These are phyloP conservation scores for Penaeus japonicus DNA, from an alignment of 1,140 invertebrate genomes.

Conservation along the genomic window DNA sequence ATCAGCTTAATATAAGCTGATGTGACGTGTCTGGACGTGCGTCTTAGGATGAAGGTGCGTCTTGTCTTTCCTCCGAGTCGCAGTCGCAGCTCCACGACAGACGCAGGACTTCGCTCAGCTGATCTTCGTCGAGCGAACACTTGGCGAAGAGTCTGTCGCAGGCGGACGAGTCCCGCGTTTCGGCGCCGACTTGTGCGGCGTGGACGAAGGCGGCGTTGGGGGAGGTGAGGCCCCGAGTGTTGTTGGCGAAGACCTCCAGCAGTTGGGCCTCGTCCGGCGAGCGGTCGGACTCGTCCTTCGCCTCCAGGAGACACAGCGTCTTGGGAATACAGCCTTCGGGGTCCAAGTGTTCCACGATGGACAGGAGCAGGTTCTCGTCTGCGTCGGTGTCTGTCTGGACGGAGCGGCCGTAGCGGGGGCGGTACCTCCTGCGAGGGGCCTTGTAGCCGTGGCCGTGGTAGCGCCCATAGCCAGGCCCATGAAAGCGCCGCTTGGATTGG, in stretches of 20 bases:
- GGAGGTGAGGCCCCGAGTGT: not conserved
- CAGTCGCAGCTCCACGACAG: not conserved
- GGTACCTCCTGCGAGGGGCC: not conserved
- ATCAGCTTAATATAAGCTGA: too few relatives aligned
- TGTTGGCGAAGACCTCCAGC: not conserved
- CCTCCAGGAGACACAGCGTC: not conserved
- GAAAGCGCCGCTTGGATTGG: not conserved
- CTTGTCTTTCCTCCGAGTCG: not conserved
- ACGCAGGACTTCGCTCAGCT: not conserved
- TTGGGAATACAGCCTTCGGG: not conserved
- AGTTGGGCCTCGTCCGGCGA: not conserved
- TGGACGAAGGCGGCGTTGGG: not conserved
- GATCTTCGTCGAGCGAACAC: not conserved
- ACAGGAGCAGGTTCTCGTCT: not conserved
- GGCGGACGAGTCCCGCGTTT: not conserved
- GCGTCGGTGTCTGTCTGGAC: not conserved
- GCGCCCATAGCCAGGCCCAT: not conserved
- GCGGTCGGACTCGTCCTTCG: not conserved
- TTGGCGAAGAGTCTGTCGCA: not conserved
- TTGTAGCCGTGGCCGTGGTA: not conserved
- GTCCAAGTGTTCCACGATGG: not conserved
- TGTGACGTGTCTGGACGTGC: too few relatives aligned
- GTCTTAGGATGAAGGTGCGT: too few relatives aligned
- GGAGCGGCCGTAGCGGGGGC: not conserved
- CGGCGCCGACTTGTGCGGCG: not conserved